phyloP scores from a whole-genome alignment of 2,113 vertebrate genomes.

The Carettochelys insculpta region DNA sequence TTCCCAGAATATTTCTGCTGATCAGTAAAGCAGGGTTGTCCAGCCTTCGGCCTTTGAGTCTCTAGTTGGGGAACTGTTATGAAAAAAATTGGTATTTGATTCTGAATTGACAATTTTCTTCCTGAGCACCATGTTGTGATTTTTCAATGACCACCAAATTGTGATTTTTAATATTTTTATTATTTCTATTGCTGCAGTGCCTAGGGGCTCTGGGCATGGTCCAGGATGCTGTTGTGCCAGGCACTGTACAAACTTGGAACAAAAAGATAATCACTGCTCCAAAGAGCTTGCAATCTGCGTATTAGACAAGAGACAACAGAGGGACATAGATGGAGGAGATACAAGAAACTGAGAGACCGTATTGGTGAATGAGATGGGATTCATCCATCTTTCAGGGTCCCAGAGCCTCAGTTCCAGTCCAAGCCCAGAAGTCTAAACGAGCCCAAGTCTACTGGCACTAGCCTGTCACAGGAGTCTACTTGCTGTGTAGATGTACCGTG shows the following conservation, averaged over 20 bases:
- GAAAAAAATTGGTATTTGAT: neutral
- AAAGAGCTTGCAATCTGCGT: neutral
- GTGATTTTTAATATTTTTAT: too few species aligned
- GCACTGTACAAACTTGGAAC: too few species aligned
- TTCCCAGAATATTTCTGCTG: neutral
- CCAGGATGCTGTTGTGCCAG: too few species aligned
- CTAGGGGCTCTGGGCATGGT: too few species aligned
- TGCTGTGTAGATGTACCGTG: too few species aligned
- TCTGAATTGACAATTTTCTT: neutral
- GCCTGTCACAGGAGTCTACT: neutral
- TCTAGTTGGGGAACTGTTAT: neutral
- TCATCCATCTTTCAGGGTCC: neutral
- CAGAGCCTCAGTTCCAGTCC: neutral
- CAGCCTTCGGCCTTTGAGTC: neutral
- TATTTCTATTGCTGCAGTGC: too few species aligned
- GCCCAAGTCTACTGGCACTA: neutral
- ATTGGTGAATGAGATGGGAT: neutral
- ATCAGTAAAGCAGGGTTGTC: neutral
- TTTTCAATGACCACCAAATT: neutral
- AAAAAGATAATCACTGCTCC: neutral
- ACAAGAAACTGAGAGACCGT: neutral
- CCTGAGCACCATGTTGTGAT: neutral
- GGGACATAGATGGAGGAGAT: neutral
- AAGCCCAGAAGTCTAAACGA: too few species aligned
- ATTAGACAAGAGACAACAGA: neutral